These are phyloP conservation scores for Dryobates pubescens DNA, from an alignment of 2,797 vertebrate species.

Conservation along the genomic window DNA sequence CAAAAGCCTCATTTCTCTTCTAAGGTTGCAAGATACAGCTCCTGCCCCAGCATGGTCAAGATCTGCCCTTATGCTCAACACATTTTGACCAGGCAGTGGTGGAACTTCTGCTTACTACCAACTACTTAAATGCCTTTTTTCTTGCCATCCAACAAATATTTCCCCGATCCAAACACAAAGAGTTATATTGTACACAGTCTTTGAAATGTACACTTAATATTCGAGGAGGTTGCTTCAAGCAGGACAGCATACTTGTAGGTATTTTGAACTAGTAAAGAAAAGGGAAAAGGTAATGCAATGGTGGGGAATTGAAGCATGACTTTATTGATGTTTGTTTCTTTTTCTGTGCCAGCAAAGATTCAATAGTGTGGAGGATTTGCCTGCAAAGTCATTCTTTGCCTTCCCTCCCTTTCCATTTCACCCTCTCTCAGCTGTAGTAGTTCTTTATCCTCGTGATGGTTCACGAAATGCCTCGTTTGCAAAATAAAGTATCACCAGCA, in stretches of 20 bases:
- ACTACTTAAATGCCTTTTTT: neutral
- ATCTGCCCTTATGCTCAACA: neutral
- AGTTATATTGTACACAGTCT: constrained; percentile 9
- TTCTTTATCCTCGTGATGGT: neutral
- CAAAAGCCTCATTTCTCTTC: neutral
- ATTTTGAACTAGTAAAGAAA: constrained; percentile 38
- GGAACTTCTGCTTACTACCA: neutral
- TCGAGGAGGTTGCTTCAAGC: constrained; percentile 36
- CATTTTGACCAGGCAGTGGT: neutral
- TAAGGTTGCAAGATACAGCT: neutral
- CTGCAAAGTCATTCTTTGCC: constrained; percentile 19
- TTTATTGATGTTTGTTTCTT: constrained; percentile 12
- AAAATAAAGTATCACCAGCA: constrained; percentile 1
- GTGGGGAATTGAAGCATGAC: constrained; percentile 52
- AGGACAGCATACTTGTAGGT: constrained; percentile 23
- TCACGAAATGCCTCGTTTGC: constrained; percentile 21
- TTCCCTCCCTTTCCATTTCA: neutral
- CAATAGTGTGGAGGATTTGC: constrained; percentile 19
- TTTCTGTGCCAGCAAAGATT: constrained; percentile 34
- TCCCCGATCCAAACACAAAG: constrained; percentile 16
- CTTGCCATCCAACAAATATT: constrained; percentile 33
- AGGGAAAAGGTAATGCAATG: constrained; percentile 19
- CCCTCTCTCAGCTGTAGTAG: neutral
- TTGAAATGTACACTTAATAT: constrained; percentile 40
- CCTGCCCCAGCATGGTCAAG: neutral